phyloP scores from a whole-genome alignment of 2,113 vertebrate genomes.

The Uropsilus gracilis region DNA sequence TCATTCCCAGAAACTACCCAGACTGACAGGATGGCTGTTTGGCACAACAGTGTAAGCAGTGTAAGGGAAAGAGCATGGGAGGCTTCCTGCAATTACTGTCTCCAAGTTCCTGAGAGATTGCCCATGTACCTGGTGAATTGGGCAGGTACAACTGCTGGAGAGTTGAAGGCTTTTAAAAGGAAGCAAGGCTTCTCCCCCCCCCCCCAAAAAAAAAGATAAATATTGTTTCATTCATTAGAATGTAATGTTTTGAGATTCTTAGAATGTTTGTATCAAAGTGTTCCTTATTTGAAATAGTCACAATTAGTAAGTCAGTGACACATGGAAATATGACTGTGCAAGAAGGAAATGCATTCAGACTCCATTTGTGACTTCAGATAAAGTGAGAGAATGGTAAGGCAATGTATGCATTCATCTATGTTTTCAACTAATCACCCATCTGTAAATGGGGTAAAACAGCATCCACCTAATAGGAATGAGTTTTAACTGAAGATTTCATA shows the following conservation, averaged over 20 bases:
- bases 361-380: background rate
- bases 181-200: background rate
- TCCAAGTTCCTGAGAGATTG: slow-evolving; percentile 18
- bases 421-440: background rate
- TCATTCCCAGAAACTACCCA: slow-evolving; percentile 65
- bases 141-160: background rate
- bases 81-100: slow-evolving; percentile 34
- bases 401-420: background rate
- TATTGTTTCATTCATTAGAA: background rate
- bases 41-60: background rate
- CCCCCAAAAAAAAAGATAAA: too few relatives aligned
- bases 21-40: background rate
- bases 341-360: background rate
- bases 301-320: background rate
- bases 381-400: background rate
- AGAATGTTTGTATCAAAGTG: background rate
- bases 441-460: background rate
- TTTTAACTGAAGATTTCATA: background rate
- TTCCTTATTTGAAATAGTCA: background rate
- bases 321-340: background rate
- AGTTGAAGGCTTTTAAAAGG: too few relatives aligned
- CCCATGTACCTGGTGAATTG: background rate
- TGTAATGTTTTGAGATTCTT: background rate
- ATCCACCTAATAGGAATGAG: background rate
- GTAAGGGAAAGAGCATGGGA: slow-evolving; percentile 1